Evolutionary conservation across 2,888 invertebrate species (phyloP), one percentile per base, ranked within the genome.

Genomic region (Eupithecia exiguata): DNA sequence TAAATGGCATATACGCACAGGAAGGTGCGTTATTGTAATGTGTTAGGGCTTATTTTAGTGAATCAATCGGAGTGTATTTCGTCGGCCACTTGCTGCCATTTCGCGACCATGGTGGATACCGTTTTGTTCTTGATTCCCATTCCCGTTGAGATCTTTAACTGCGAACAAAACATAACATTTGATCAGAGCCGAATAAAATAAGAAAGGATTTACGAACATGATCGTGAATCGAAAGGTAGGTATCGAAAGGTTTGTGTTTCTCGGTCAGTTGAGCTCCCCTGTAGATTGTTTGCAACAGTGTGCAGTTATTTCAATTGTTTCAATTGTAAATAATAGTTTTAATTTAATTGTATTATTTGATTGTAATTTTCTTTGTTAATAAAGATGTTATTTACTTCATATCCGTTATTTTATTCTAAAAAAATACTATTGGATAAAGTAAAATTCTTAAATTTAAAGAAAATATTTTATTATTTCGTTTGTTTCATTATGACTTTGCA

Each of bases 11-110:
- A 25, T 58, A 25, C 25, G 58, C 25, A 58, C 25, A 62, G 35
- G 35, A 62, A 62, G 35, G 62, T 6, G 16, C 18, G 9, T 62
- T 30, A 35, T 3, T 30, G 62, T 62, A 10, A 58, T 62, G 2
- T 18, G 3, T 21, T 69, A 74, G 69, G 69, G 68, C 61, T 68
- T 58, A 61, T 66, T 63, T 18, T 38, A n/a, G 12, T 18, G 14
- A 0, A 36, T 83, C 75, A 94, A 71, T 94, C 94, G 0, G 92
- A 93, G 77, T 90, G 80, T 25, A 93, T 92, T 74, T 94, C 93
- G 4, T 93, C 94, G 0, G 96, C 96, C 1, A 96, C 96, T 81
- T 96, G 95, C 81, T 96, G 96, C 96, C 96, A 96, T 81, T 96
- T 96, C 18, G 96, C 95, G 0, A 96, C 96, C 79, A 96, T 87